phyloP scores from a whole-genome alignment of 2,113 vertebrate species.

The Empidonax alnorum region DNA sequence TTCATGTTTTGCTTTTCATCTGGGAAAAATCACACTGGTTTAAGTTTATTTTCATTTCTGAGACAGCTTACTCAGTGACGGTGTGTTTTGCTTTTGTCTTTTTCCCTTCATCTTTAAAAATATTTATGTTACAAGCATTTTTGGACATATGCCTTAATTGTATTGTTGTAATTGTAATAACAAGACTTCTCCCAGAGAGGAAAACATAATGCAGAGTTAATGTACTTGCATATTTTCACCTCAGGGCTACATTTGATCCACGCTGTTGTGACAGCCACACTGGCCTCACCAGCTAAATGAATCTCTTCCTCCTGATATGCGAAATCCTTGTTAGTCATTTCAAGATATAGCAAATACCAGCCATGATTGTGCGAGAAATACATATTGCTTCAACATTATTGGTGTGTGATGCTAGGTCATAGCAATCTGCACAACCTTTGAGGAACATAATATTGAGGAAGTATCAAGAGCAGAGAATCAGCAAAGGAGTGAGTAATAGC shows the following conservation, averaged over 20 bases:
- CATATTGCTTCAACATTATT: background rate
- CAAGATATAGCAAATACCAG: background rate
- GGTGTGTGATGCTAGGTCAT: accelerated
- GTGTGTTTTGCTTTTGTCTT: background rate
- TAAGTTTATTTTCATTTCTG: background rate
- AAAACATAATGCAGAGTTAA: slow-evolving; percentile 26
- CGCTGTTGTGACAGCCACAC: background rate
- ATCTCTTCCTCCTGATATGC: slow-evolving; percentile 35
- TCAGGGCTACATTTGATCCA: slow-evolving; percentile 49
- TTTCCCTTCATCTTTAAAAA: slow-evolving; percentile 33
- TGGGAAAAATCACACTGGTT: background rate
- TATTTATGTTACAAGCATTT: background rate
- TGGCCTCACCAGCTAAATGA: slow-evolving; percentile 15
- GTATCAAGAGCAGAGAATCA: background rate
- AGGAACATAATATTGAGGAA: accelerated
- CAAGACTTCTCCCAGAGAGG: background rate
- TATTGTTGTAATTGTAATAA: background rate
- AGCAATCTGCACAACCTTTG: background rate
- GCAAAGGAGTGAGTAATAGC: background rate
- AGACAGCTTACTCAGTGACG: background rate
- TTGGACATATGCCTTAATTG: slow-evolving; percentile 29
- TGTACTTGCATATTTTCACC: slow-evolving; percentile 37
- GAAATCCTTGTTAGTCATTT: slow-evolving; percentile 9
- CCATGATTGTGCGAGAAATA: background rate
- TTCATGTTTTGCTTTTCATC: background rate